Conservation (phyloP, 2,113 vertebrate genomes). For the Nanorana parkeri region DNA sequence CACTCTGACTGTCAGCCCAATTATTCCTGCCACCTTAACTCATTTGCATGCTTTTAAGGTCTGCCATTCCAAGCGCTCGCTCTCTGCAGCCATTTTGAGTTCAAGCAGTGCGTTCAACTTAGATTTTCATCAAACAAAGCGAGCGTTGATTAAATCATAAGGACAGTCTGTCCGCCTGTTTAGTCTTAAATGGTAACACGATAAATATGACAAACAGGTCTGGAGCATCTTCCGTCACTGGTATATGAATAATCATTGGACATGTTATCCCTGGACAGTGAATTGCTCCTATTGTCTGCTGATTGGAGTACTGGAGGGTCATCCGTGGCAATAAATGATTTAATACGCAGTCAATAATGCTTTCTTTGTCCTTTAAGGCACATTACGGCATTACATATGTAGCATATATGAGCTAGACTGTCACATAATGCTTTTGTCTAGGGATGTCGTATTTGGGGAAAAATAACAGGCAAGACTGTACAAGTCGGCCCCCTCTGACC, state of each 20-base stretch:
- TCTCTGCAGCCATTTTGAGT: neutral
- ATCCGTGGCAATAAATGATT: constrained; percentile 21
- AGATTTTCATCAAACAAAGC: neutral
- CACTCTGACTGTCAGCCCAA: neutral
- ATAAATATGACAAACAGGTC: constrained; percentile 19
- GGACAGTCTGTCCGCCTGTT: neutral
- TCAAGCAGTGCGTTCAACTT: neutral
- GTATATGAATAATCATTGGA: constrained; percentile 1
- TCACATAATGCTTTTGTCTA: constrained; percentile 38
- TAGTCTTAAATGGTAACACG: neutral
- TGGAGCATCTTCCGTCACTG: constrained; percentile 27
- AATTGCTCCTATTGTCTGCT: constrained; percentile 52
- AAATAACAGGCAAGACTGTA: constrained; percentile 10
- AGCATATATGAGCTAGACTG: constrained; percentile 14
- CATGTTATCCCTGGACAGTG: constrained; percentile 32
- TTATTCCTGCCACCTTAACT: neutral
- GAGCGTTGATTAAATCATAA: neutral
- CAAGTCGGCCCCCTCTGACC: constrained; percentile 14
- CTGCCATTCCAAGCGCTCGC: neutral
- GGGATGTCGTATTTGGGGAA: constrained; percentile 6
- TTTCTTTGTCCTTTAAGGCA: constrained; percentile 37
- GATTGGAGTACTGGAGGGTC: constrained; percentile 22
- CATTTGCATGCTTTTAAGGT: neutral
- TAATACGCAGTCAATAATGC: constrained; percentile 26
- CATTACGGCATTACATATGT: constrained; percentile 34